Evolutionary conservation across 2,888 invertebrate species (phyloP), one percentile per base, ranked within the genome.

Genomic region (Loripinus fragilis): DNA sequence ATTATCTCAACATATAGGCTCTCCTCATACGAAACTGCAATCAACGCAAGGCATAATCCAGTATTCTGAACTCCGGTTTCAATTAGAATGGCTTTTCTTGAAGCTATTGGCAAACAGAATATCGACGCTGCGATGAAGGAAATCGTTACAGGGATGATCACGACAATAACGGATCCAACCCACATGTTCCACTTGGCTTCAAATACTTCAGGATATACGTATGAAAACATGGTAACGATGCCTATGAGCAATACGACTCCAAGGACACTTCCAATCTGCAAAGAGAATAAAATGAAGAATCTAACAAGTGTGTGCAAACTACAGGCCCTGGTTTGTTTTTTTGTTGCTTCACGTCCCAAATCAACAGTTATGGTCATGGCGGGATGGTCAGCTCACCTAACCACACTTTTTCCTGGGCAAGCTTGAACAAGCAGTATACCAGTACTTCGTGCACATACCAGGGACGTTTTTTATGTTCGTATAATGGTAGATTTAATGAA

Each of bases 31-130:
- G 45, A 5, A 45, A 45, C 17, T 12, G 45, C 15, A 8, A 72
- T 65, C 35, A 76, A 33, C 10, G 76, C 71, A 25, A 72, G 52
- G 38, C 72, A 76, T 7, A 76, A 52, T 25, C 55, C 69, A 5
- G 72, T 64, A n/a, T 76, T 76, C 64, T 76, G 76, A 8, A 60
- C 41, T 0, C 71, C 67, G 25, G 65, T 67, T 25, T 76, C 72
- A 20, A 76, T 60, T 1, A 52, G 52, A 17, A 76, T 55, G n/a
- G 76, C 71, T n/a, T 68, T 35, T n/a, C 76, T 41, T 23, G 66
- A 35, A 8, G 35, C 30, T 33, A 28, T 45, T 5, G 45, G 45
- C 20, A 45, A 17, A 45, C 45, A 17, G 45, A 45, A 45, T 12
- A 45, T 45, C 20, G 45, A 12, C 20, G 45, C 15, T 3, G 17